Conservation (phyloP, 2,797 vertebrate species). For the Crenichthys baileyi region DNA sequence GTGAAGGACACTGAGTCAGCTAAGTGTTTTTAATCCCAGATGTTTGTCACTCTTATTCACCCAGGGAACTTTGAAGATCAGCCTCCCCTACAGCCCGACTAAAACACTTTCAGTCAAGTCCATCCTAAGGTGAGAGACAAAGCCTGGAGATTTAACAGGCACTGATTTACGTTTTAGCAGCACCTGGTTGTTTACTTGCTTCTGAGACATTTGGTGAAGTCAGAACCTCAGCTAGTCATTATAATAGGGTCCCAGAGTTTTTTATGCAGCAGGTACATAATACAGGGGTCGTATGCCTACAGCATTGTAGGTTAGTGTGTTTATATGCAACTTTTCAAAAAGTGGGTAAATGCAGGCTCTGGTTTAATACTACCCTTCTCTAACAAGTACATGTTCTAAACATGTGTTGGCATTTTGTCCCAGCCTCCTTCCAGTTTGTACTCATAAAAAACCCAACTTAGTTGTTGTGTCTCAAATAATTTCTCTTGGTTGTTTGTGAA, state of each 20-base stretch:
- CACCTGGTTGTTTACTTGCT: neutral
- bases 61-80: constrained; percentile 98
- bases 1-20: neutral
- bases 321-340: neutral
- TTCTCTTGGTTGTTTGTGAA: neutral
- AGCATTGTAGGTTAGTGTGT: neutral
- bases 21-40: constrained; percentile 26
- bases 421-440: no score
- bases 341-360: neutral
- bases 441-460: no score
- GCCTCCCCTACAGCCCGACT: constrained; percentile 97
- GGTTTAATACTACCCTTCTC: neutral
- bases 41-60: constrained; percentile 58
- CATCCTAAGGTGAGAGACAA: constrained; percentile 91
- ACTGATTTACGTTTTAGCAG: neutral
- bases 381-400: no score
- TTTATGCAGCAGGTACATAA: neutral
- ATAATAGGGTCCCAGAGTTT: neutral
- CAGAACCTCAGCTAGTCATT: neutral
- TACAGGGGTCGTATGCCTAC: neutral
- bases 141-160: neutral
- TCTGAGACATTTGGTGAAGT: neutral
- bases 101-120: constrained; percentile 99
- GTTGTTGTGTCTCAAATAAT: neutral
- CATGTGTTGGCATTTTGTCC: no score